Base-by-base conservation (phyloP, 2,113 vertebrate species). In the Pedetes capensis region DNA sequence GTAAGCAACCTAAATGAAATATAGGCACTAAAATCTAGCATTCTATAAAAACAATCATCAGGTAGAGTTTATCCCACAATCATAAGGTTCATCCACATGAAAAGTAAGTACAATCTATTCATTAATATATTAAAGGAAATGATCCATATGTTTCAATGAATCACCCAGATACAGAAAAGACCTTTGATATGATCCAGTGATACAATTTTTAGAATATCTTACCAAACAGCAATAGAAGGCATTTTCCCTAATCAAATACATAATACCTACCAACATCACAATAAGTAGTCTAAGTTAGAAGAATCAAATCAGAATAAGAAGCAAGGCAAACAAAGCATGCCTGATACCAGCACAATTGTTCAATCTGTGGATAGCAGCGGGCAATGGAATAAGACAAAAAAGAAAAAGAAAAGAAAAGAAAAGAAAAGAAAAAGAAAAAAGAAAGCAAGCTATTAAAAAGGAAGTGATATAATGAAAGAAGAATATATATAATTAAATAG, bases 121-220 rank as follows among this genome's bases (percentile, higher is more conserved):
- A 76, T 39, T 47, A 72, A n/a, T 53, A 44, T 75, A 23, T 76
- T 44, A n/a, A 68, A 57, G 20, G 42, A 66, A 75, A 32, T 76
- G 9, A 63, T 9, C 44, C 8, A 82, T 34, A 82, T 11, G 16
- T n/a, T n/a, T 25, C 34, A 37, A 64, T 49, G 3, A 72, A 68
- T 68, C 42, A 61, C 37, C 39, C 68, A 94, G 29, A 53, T 80
- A 69, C 0, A 42, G 59, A 90, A n/a, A 69, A 72, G 91, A n/a
- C n/a, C n/a, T n/a, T n/a, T n/a, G n/a, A n/a, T n/a, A n/a, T n/a
- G 29, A 44, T 59, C 6, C 5, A 13, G 76, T 49, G n/a, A 42
- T 14, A n/a, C 5, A 66, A 34, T 44, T 87, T 18, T 55, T 55
- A 84, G 68, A 95, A 64, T 64, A 1, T 86, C 27, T 51, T 89